Conservation (phyloP, 2,113 vertebrate genomes). For the Mixornis gularis region DNA sequence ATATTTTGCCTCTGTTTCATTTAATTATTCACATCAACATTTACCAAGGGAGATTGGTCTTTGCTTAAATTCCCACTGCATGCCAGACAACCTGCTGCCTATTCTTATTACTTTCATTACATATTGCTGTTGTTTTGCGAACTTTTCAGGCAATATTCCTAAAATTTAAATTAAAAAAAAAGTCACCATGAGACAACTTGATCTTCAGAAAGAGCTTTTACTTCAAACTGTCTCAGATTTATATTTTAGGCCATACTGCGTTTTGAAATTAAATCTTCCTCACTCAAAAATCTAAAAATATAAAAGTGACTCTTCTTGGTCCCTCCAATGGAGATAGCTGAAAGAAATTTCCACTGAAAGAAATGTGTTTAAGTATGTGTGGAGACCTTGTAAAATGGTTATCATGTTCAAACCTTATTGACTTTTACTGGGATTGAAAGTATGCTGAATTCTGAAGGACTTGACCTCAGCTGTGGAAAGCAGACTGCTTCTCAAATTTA, state of each 20-base stretch:
- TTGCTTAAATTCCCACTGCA: constrained; percentile 14
- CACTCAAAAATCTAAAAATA: background rate
- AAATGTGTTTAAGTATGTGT: background rate
- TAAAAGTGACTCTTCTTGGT: background rate
- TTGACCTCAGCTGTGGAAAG: background rate
- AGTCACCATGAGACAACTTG: background rate
- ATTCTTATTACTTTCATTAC: background rate
- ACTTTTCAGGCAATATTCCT: background rate
- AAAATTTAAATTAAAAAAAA: background rate
- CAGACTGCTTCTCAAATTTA: background rate
- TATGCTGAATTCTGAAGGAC: background rate
- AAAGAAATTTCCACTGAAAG: background rate
- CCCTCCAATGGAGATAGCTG: background rate
- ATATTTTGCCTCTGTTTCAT: constrained; percentile 51
- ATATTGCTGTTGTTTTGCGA: background rate
- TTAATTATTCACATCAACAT: constrained; percentile 65
- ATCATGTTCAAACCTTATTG: background rate
- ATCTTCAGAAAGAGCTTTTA: background rate
- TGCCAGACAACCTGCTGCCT: background rate
- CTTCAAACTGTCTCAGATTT: background rate
- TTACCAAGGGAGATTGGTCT: constrained; percentile 7
- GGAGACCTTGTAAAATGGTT: background rate
- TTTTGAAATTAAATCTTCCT: background rate
- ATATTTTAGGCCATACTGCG: background rate
- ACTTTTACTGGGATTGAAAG: background rate